These are phyloP conservation scores for Parapsyche elsis DNA, from an alignment of 1,140 invertebrate genomes.

Conservation along the genomic window DNA sequence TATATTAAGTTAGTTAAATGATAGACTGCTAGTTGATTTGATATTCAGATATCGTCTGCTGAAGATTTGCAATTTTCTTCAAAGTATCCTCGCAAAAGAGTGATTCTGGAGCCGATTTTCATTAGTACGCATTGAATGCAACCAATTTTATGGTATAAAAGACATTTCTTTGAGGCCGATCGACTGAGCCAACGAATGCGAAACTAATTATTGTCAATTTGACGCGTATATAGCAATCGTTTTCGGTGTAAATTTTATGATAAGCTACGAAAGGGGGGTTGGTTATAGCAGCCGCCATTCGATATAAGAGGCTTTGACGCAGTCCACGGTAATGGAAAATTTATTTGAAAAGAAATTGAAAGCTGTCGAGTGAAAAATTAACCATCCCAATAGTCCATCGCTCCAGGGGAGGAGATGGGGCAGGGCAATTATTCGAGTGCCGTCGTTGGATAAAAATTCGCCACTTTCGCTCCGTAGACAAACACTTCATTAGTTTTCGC, in stretches of 20 bases:
- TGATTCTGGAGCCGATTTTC: too few relatives aligned
- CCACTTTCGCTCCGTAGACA: neutral
- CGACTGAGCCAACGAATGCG: neutral
- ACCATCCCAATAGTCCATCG: neutral
- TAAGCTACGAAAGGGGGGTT: neutral
- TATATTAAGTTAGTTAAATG: too few relatives aligned
- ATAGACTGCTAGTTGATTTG: too few relatives aligned
- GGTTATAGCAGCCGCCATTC: conserved; percentile 21
- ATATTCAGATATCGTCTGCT: too few relatives aligned
- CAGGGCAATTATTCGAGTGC: neutral
- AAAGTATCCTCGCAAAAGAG: too few relatives aligned
- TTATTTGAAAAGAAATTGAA: conserved; percentile 52
- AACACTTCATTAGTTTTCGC: conserved; percentile 28
- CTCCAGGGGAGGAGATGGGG: too few relatives aligned
- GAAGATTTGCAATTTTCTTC: too few relatives aligned
- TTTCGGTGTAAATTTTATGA: neutral
- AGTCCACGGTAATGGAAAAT: conserved; percentile 49
- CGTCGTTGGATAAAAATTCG: neutral
- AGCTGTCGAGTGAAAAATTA: conserved; percentile 51
- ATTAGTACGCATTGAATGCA: neutral
- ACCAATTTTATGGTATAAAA: neutral
- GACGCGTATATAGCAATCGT: neutral
- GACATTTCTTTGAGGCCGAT: too few relatives aligned
- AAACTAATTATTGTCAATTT: conserved; percentile 14
- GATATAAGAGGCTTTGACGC: conserved; percentile 46